Conservation (phyloP, 1,140 invertebrate species). For the Melipona quadrifasciata region DNA sequence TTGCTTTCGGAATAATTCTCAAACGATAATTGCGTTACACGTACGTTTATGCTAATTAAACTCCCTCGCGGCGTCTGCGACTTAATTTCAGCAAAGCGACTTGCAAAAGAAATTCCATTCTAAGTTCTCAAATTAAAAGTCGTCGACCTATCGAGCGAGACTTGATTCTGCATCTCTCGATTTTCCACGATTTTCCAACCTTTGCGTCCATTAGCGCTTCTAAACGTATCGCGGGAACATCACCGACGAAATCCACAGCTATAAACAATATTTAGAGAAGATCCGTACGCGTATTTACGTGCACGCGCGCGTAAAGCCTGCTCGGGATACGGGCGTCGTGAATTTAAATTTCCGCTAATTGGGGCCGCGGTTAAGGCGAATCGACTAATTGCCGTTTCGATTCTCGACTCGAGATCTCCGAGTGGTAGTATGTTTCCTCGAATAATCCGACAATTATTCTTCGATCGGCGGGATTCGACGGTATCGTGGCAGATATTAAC, state of each 20-base stretch:
- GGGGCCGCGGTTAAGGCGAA: slow-evolving; percentile 18
- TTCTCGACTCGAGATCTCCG: slow-evolving; percentile 19
- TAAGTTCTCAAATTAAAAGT: background rate
- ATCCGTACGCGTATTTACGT: background rate
- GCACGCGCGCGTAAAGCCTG: background rate
- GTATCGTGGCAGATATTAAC: slow-evolving; percentile 33
- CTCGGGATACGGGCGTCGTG: slow-evolving; percentile 6
- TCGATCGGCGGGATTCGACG: slow-evolving; percentile 29
- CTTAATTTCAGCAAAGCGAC: background rate
- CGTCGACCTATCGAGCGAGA: too few species aligned
- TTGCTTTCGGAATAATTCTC: background rate
- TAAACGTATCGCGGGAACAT: slow-evolving; percentile 11
- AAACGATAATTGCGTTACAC: background rate
- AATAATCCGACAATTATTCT: slow-evolving; percentile 50
- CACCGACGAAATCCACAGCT: slow-evolving; percentile 38
- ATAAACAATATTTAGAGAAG: slow-evolving; percentile 59
- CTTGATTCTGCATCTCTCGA: background rate
- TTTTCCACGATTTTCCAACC: background rate
- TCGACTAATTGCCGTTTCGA: slow-evolving; percentile 43
- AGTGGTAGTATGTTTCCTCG: slow-evolving; percentile 27
- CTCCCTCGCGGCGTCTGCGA: background rate
- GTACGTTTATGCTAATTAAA: background rate
- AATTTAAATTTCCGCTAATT: slow-evolving; percentile 60
- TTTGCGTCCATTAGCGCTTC: slow-evolving; percentile 28
- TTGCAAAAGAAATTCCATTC: background rate